These are phyloP conservation scores for Epistrophe grossulariae DNA, from an alignment of 2,888 invertebrate genomes.

Conservation along the genomic window DNA sequence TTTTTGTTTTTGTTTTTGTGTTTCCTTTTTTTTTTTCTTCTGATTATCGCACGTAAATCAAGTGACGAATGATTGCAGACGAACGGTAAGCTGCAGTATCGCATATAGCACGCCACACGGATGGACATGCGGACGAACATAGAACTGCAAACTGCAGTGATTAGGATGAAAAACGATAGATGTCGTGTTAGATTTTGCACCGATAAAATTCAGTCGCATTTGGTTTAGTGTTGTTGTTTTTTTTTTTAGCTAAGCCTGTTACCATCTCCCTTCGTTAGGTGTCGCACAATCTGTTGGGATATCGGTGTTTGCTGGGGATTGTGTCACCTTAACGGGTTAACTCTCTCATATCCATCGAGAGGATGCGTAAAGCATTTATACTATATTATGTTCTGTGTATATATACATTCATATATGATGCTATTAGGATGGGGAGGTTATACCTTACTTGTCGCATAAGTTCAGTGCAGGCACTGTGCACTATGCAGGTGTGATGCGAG, in stretches of 20 bases:
- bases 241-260: neutral
- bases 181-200: slow-evolving; percentile 75
- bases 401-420: too few relatives aligned
- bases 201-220: slow-evolving; percentile 75
- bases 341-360: slow-evolving; percentile 46
- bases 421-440: slow-evolving; percentile 26
- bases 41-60: slow-evolving; percentile 76
- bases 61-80: slow-evolving; percentile 75
- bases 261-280: slow-evolving; percentile 67
- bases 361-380: slow-evolving; percentile 56
- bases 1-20: slow-evolving; percentile 25
- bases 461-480: neutral
- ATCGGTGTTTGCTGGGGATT: slow-evolving; percentile 57
- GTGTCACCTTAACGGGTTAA: slow-evolving; percentile 74
- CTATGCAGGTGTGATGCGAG: slow-evolving; percentile 51
- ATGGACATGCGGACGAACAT: slow-evolving; percentile 29
- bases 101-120: slow-evolving; percentile 70
- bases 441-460: slow-evolving; percentile 11
- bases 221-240: slow-evolving; percentile 42
- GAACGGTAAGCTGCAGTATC: slow-evolving; percentile 71
- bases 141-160: slow-evolving; percentile 58
- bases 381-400: neutral
- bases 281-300: slow-evolving; percentile 46
- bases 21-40: slow-evolving; percentile 59
- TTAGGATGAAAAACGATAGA: slow-evolving; percentile 76